phyloP scores from a whole-genome alignment of 2,888 invertebrate genomes.

The Linnaemya vulpina region DNA sequence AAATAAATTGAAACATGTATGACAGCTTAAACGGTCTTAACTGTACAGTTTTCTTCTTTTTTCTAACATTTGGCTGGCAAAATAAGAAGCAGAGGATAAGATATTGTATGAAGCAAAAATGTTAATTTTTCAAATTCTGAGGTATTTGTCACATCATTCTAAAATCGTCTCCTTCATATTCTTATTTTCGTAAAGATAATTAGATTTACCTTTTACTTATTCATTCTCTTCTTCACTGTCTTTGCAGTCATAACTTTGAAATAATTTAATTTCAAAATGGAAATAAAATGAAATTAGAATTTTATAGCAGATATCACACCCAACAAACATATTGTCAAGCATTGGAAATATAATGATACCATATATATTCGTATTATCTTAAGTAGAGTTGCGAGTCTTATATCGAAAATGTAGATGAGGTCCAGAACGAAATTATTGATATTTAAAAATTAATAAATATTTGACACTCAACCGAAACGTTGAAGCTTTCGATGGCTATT shows the following conservation, averaged over 20 bases:
- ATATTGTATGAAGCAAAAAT: slow-evolving; percentile 24
- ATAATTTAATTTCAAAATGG: slow-evolving; percentile 38
- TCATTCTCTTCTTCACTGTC: not conserved
- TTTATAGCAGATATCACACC: not conserved
- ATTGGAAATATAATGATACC: too few relatives aligned
- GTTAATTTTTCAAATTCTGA: slow-evolving; percentile 45
- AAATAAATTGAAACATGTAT: slow-evolving; percentile 46
- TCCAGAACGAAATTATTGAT: too few relatives aligned
- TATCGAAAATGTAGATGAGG: too few relatives aligned
- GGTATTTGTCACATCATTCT: slow-evolving; percentile 47
- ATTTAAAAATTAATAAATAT: too few relatives aligned
- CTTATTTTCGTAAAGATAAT: slow-evolving; percentile 39
- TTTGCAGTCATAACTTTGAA: slow-evolving; percentile 31
- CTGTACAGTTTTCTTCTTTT: not conserved
- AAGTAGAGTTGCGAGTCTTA: too few relatives aligned
- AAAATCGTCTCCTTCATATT: slow-evolving; percentile 15
- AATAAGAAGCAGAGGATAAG: slow-evolving; percentile 2
- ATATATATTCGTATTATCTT: too few relatives aligned
- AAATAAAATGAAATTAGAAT: slow-evolving; percentile 14
- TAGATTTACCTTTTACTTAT: slow-evolving; percentile 35
- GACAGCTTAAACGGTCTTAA: not conserved
- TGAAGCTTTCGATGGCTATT: too few relatives aligned
- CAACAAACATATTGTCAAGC: not conserved
- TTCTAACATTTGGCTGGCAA: not conserved
- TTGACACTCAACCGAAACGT: too few relatives aligned